Conservation (phyloP, 2,797 vertebrate genomes). For the Orestias chungarensis region DNA sequence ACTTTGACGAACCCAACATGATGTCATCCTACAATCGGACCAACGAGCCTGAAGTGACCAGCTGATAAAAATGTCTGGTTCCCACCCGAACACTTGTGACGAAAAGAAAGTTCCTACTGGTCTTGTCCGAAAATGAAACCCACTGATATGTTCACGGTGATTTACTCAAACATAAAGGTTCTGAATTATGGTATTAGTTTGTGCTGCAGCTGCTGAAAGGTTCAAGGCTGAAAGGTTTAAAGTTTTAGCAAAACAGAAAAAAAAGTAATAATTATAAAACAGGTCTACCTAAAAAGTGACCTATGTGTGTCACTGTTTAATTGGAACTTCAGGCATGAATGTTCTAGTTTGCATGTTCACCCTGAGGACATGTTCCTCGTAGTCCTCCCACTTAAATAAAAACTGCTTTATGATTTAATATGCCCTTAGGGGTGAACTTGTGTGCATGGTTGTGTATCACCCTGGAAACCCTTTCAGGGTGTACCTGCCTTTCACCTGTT, state of each 20-base stretch:
- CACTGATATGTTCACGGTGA: too few relatives aligned
- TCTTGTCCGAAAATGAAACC: constrained; percentile 11
- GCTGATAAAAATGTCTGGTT: constrained; percentile 30
- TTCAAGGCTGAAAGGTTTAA: too few relatives aligned
- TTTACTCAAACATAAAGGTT: background rate
- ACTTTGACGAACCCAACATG: constrained; percentile 43
- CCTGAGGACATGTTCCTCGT: background rate
- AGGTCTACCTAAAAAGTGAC: background rate
- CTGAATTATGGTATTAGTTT: background rate
- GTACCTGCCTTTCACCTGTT: background rate
- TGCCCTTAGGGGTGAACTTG: background rate
- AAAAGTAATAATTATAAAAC: background rate
- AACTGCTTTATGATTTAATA: background rate
- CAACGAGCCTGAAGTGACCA: constrained; percentile 21
- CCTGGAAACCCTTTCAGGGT: background rate
- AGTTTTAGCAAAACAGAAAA: background rate
- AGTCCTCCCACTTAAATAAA: background rate
- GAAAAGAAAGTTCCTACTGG: too few relatives aligned
- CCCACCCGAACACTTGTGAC: constrained; percentile 22
- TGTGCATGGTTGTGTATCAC: background rate
- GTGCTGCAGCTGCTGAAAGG: too few relatives aligned
- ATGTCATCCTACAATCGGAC: constrained; percentile 62
- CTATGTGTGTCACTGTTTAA: background rate
- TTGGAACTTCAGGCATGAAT: background rate
- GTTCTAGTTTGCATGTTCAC: background rate